phyloP scores from a whole-genome alignment of 2,113 vertebrate species.

The Hucho hucho region DNA sequence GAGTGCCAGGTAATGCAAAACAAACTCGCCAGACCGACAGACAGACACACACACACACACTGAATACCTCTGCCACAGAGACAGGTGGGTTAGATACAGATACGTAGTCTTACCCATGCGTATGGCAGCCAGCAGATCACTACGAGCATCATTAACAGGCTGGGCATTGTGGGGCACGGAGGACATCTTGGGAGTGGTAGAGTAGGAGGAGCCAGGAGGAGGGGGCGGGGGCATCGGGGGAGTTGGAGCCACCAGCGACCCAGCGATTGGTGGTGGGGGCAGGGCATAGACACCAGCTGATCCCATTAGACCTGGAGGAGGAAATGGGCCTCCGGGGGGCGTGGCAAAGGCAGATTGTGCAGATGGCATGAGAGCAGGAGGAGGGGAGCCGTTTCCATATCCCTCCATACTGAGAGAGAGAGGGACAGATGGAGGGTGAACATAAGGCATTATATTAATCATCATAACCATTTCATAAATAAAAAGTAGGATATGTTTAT shows the following conservation, averaged over 20 bases:
- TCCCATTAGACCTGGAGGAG: conserved; percentile 64
- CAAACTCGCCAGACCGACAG: no score
- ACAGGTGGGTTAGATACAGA: neutral
- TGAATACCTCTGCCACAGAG: neutral
- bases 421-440: neutral
- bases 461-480: no score
- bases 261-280: conserved; percentile 75
- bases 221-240: conserved; percentile 88
- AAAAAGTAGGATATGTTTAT: no score
- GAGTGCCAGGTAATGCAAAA: no score
- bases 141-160: conserved; percentile 84
- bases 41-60: no score
- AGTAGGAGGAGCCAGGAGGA: conserved; percentile 76
- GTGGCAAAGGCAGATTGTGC: conserved; percentile 93
- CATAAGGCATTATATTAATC: no score
- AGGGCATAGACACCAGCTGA: conserved; percentile 65
- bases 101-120: conserved; percentile 84
- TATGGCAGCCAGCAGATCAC: conserved; percentile 94
- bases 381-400: conserved; percentile 76
- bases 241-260: conserved; percentile 79
- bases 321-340: conserved; percentile 81
- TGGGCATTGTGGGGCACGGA: conserved; percentile 60
- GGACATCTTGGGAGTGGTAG: conserved; percentile 81
- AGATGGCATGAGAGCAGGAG: conserved; percentile 89
- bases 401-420: conserved; percentile 82